A percentile compares a stretch with the other conserved stretches of the same genome.
Conservation (phyloP, 2,888 invertebrate species). For the Hypercompe scribonia region DNA sequence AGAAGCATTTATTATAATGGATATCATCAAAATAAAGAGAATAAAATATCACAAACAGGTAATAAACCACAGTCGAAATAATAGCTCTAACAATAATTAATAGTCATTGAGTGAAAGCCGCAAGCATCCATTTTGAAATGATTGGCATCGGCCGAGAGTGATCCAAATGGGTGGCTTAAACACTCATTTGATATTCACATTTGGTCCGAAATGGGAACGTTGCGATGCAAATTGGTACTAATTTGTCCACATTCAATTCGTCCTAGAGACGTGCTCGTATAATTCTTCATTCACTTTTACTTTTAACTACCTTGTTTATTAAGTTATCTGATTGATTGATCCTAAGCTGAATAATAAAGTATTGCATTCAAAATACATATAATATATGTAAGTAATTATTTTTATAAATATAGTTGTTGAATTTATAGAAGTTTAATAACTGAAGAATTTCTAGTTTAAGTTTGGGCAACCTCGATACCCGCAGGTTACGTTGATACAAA, state of each 20-base stretch:
- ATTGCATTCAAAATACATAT: background rate
- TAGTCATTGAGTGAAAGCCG: constrained; percentile 70
- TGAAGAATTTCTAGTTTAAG: constrained; percentile 24
- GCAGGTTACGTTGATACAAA: too few relatives aligned
- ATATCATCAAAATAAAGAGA: constrained; percentile 48
- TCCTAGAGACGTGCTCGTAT: constrained; percentile 47
- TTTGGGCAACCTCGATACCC: too few relatives aligned
- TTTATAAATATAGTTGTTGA: background rate
- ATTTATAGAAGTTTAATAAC: too few relatives aligned
- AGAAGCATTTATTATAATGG: constrained; percentile 38
- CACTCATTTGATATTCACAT: constrained; percentile 84
- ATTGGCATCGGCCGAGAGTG: constrained; percentile 77
- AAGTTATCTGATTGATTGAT: constrained; percentile 28
- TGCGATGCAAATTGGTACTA: constrained; percentile 76
- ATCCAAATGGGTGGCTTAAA: constrained; percentile 82
- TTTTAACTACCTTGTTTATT: constrained; percentile 32
- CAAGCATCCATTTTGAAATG: constrained; percentile 79
- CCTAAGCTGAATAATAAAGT: background rate
- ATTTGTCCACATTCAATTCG: constrained; percentile 77
- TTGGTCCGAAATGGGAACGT: constrained; percentile 69
- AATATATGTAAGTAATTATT: constrained; percentile 23
- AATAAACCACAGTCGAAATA: constrained; percentile 47
- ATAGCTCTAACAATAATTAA: constrained; percentile 61
- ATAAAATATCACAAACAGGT: constrained; percentile 49
- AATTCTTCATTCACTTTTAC: constrained; percentile 35